A percentile compares a stretch with the other conserved stretches of the same genome.
Evolutionary conservation across 92 coral and sea anemone genomes (phyloP).

Genomic region (Phenganax stokvisi): DNA sequence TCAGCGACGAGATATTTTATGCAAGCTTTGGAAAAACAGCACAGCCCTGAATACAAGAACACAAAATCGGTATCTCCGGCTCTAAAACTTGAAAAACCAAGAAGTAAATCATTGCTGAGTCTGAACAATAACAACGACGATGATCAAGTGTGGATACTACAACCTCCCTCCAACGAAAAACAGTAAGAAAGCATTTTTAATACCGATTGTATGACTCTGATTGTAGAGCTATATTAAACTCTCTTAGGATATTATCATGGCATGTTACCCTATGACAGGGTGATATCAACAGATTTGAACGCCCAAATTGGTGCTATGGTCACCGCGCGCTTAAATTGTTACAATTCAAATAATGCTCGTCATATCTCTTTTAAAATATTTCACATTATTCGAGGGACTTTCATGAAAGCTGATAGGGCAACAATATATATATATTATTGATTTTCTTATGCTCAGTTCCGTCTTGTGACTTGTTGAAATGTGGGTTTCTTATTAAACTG

Average conservation of each 20-base stretch:
- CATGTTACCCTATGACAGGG: background rate
- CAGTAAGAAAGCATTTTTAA: background rate
- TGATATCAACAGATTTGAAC: too few species aligned
- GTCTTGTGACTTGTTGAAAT: background rate
- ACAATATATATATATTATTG: background rate
- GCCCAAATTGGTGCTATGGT: background rate
- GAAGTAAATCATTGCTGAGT: conserved; percentile 7
- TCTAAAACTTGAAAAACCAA: conserved; percentile 7
- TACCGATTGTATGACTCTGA: background rate
- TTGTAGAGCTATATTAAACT: background rate
- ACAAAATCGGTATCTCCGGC: background rate
- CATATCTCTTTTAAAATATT: background rate
- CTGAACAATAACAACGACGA: conserved; percentile 24
- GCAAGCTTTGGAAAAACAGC: conserved; percentile 46
- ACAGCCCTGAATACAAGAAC: background rate
- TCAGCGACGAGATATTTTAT: conserved; percentile 48
- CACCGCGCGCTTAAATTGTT: background rate
- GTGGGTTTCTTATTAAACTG: background rate
- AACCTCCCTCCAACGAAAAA: background rate
- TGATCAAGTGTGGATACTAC: conserved; percentile 36
- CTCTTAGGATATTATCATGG: background rate
- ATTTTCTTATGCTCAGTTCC: too few species aligned
- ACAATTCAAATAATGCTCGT: background rate
- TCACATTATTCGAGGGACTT: background rate
- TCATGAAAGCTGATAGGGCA: conserved; percentile 1